Conservation (phyloP, 2,888 invertebrate genomes). For the Andrena haemorrhoa region DNA sequence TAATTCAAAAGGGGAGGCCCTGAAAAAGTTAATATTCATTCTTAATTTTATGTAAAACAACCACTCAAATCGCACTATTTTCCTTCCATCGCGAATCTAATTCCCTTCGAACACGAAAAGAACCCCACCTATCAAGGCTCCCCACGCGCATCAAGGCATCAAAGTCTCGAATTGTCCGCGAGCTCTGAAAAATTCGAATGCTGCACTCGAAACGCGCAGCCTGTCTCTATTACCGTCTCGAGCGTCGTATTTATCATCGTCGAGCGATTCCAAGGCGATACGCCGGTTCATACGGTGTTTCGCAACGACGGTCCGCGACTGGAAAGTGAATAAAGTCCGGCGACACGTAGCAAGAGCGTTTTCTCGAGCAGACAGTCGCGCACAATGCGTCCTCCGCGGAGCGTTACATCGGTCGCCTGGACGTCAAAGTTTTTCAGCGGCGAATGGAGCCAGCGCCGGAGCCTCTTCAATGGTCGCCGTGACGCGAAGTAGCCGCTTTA, state of each 20-base stretch:
- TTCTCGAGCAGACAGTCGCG: neutral
- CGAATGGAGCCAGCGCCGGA: slow-evolving; percentile 33
- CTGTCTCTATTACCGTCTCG: slow-evolving; percentile 4
- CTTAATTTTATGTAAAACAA: neutral
- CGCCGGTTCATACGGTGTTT: slow-evolving; percentile 17
- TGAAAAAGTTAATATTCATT: no score
- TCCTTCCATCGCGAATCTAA: neutral
- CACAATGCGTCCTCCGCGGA: slow-evolving; percentile 11
- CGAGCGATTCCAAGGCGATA: slow-evolving; percentile 5
- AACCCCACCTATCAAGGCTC: slow-evolving; percentile 16
- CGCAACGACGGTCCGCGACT: slow-evolving; percentile 1
- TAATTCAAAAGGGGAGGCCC: no score
- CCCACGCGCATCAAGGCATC: slow-evolving; percentile 10
- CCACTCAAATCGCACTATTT: neutral
- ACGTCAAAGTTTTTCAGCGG: slow-evolving; percentile 28
- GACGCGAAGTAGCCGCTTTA: slow-evolving; percentile 69
- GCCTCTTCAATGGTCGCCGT: slow-evolving; percentile 46
- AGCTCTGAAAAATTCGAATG: slow-evolving; percentile 20
- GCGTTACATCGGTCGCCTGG: slow-evolving; percentile 30
- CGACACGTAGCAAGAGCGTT: slow-evolving; percentile 14
- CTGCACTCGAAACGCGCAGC: neutral
- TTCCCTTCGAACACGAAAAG: neutral
- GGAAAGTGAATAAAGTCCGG: slow-evolving; percentile 13
- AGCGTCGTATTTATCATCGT: slow-evolving; percentile 15
- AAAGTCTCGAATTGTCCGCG: slow-evolving; percentile 14